phyloP scores from a whole-genome alignment of 2,113 vertebrate genomes.

The Anhinga anhinga region DNA sequence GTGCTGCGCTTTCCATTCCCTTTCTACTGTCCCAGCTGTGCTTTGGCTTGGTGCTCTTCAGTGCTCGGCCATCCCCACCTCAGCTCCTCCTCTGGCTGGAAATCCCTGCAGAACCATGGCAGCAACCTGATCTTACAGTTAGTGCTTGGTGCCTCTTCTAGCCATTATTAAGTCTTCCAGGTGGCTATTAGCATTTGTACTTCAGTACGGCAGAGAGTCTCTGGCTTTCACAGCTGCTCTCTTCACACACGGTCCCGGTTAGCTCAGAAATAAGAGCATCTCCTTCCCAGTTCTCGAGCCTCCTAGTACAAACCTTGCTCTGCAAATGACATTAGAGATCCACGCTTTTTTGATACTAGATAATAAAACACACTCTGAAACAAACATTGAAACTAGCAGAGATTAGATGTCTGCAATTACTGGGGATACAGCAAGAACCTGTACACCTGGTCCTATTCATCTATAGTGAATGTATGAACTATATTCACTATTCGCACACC shows the following conservation, averaged over 20 bases:
- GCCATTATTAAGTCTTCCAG: not conserved
- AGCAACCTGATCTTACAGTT: not conserved
- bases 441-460: not conserved
- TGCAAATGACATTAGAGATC: not conserved
- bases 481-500: not conserved
- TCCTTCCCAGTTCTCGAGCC: not conserved
- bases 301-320: not conserved
- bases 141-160: not conserved
- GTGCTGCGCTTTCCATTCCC: not conserved
- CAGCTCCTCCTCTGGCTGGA: not conserved
- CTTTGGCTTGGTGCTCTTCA: not conserved
- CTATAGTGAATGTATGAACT: not conserved
- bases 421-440: not conserved
- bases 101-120: not conserved
- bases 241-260: not conserved
- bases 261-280: not conserved
- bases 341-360: not conserved
- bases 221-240: slow-evolving; percentile 9
- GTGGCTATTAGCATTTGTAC: not conserved
- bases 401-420: not conserved
- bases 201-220: not conserved
- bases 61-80: not conserved
- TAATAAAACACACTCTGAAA: not conserved
- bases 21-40: not conserved
- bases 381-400: not conserved